phyloP scores from a whole-genome alignment of 2,888 invertebrate species.

The Mesochorus sp. region DNA sequence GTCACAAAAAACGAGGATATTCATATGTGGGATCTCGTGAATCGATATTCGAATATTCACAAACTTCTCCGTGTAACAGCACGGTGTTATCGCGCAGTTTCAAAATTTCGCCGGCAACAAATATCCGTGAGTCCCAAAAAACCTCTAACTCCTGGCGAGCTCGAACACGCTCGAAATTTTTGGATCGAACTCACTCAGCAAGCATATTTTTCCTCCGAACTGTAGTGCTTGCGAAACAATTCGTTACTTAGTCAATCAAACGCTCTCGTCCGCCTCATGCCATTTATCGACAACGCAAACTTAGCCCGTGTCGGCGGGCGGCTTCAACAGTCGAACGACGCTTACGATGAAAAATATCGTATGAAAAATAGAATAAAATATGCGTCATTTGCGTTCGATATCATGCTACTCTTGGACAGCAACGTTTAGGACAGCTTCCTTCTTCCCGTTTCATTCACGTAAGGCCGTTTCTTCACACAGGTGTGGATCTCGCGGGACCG shows the following conservation, averaged over 20 bases:
- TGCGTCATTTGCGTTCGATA: too few species aligned
- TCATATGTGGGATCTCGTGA: background rate
- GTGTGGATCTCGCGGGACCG: too few species aligned
- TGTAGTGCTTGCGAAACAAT: background rate
- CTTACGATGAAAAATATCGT: too few species aligned
- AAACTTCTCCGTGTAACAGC: background rate
- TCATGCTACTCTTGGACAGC: too few species aligned
- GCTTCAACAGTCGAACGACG: too few species aligned
- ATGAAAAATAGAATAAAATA: too few species aligned
- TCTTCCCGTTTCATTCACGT: too few species aligned
- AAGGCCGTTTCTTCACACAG: too few species aligned
- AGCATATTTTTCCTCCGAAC: background rate
- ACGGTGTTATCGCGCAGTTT: background rate
- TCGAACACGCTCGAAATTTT: background rate
- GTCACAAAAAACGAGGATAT: background rate
- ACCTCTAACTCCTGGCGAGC: background rate
- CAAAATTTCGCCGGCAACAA: background rate
- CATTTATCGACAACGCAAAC: background rate
- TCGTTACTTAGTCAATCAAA: background rate
- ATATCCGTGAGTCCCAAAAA: background rate
- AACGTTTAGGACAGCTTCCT: too few species aligned
- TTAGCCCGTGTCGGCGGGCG: too few species aligned
- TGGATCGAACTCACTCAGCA: background rate
- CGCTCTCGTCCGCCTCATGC: constrained; percentile 1
- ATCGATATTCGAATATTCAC: background rate